Evolutionary conservation across 2,113 vertebrate genomes (phyloP).

Genomic region (Clarias batrachus): DNA sequence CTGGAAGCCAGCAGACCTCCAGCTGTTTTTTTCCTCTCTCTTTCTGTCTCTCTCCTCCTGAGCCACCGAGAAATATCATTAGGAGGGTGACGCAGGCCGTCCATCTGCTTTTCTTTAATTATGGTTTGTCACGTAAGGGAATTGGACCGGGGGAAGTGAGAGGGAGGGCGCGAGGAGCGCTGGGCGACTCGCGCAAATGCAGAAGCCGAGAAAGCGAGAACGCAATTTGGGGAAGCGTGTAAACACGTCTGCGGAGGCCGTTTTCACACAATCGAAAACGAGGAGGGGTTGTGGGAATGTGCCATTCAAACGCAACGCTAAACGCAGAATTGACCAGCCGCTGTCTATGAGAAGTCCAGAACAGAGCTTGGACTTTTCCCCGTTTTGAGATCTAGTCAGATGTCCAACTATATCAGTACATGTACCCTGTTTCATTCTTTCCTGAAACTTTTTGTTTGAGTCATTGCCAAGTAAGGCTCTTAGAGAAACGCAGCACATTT

Average conservation of each 20-base stretch:
- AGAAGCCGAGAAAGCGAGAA: background rate
- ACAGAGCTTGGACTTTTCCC: background rate
- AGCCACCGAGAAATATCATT: conserved; percentile 45
- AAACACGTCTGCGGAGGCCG: background rate
- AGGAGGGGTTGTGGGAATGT: background rate
- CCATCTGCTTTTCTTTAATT: conserved; percentile 63
- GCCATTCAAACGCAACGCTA: background rate
- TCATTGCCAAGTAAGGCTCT: background rate
- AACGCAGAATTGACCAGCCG: background rate
- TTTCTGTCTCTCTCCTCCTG: conserved; percentile 21
- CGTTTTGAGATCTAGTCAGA: background rate
- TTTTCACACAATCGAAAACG: background rate
- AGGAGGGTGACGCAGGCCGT: conserved; percentile 50
- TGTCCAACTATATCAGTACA: background rate
- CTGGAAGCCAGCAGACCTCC: conserved; percentile 31
- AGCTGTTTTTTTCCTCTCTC: conserved; percentile 28
- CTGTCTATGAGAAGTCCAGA: background rate
- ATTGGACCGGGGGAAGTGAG: conserved; percentile 8
- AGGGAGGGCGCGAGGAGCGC: conserved; percentile 13
- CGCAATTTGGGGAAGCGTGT: background rate
- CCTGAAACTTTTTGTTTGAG: background rate
- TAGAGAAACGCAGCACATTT: background rate
- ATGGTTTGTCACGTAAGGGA: conserved; percentile 48
- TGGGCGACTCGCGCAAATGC: conserved; percentile 17
- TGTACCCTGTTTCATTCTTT: background rate